phyloP scores from a whole-genome alignment of 30 jellyfish, hydroid and myxozoan species.

The Catostylus mosaicus region DNA sequence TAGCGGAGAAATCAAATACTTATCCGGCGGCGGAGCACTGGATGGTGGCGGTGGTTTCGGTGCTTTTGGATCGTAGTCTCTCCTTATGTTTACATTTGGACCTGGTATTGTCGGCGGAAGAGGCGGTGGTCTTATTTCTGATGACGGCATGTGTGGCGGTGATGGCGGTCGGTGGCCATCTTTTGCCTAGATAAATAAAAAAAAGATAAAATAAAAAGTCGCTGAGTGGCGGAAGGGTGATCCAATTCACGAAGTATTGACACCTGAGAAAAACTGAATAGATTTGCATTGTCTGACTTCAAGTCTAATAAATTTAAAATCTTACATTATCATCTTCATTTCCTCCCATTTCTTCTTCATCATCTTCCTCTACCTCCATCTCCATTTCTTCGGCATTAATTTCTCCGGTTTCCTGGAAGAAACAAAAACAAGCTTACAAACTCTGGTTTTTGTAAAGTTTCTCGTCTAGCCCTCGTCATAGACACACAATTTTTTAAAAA shows the following conservation, averaged over 20 bases:
- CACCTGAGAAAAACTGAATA: too few species aligned
- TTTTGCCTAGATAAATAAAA: slow-evolving; percentile 39
- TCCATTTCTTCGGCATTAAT: slow-evolving; percentile 94
- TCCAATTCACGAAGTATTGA: too few species aligned
- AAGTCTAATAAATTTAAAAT: background rate
- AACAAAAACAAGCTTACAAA: too few species aligned
- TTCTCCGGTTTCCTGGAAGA: slow-evolving; percentile 81
- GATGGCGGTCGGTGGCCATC: slow-evolving; percentile 56
- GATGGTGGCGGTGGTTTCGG: slow-evolving; percentile 86
- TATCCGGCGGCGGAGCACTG: slow-evolving; percentile 86
- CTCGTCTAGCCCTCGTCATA: too few species aligned
- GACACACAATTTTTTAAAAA: too few species aligned
- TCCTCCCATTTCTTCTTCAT: slow-evolving; percentile 38
- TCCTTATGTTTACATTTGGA: slow-evolving; percentile 88
- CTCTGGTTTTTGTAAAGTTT: too few species aligned
- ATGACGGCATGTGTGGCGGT: slow-evolving; percentile 65
- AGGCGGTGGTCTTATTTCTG: slow-evolving; percentile 67
- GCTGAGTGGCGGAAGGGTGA: too few species aligned
- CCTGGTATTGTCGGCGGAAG: slow-evolving; percentile 95
- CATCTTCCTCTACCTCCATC: slow-evolving; percentile 93
- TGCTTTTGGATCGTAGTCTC: slow-evolving; percentile 95
- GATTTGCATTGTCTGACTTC: too few species aligned
- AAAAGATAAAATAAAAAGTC: background rate
- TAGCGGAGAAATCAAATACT: slow-evolving; percentile 91
- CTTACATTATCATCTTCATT: slow-evolving; percentile 11